These are phyloP conservation scores for Enteromius unitaeniatus DNA, from an alignment of 2,797 vertebrate species.

Conservation along the genomic window DNA sequence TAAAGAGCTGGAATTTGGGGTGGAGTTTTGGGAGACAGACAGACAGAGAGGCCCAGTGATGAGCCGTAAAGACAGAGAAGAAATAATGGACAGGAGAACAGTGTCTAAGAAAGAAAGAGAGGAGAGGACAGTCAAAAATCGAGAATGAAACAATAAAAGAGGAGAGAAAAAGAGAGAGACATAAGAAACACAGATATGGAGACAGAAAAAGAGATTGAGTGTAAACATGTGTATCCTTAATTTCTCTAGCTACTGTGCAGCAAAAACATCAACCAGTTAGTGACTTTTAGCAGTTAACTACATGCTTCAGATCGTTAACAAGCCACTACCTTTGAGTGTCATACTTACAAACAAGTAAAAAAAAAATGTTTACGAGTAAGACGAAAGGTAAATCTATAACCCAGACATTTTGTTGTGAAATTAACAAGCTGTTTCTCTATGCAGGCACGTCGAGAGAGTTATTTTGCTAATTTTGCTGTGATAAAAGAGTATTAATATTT, in stretches of 20 bases:
- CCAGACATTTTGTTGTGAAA: not conserved
- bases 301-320: conserved; percentile 4
- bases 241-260: not conserved
- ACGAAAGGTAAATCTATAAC: not conserved
- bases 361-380: not conserved
- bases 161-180: conserved; percentile 37
- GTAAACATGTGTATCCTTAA: not conserved
- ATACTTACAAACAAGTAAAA: conserved; percentile 2
- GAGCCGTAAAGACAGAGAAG: conserved; percentile 99
- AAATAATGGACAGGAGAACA: conserved; percentile 99
- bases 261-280: conserved; percentile 27
- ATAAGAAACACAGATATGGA: conserved; percentile 32
- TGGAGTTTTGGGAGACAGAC: conserved; percentile 99
- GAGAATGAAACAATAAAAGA: conserved; percentile 63
- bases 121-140: conserved; percentile 49
- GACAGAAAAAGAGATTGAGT: conserved; percentile 6
- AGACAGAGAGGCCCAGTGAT: conserved; percentile 99
- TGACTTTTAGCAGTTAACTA: not conserved
- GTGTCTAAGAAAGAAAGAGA: conserved; percentile 86
- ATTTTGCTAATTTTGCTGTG: not conserved
- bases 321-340: not conserved
- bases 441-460: not conserved
- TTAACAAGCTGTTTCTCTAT: not conserved
- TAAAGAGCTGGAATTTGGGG: conserved; percentile 99
- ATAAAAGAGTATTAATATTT: not conserved